phyloP scores from a whole-genome alignment of 2,113 vertebrate genomes.

The Tragelaphus scriptus region DNA sequence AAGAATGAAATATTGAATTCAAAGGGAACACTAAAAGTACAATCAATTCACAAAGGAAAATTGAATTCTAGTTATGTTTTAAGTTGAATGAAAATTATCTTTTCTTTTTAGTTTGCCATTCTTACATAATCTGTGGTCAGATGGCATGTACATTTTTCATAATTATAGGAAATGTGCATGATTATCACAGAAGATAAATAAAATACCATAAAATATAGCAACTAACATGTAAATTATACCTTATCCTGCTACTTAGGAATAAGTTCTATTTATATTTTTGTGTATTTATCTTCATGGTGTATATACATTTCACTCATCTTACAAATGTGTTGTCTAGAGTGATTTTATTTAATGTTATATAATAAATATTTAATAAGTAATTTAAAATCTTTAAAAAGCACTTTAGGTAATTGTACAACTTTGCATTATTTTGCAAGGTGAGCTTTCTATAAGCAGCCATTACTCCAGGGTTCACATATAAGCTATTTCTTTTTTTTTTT shows the following conservation, averaged over 20 bases:
- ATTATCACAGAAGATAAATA: not conserved
- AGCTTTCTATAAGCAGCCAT: not conserved
- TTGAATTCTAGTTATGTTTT: not conserved
- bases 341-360: not conserved
- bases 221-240: not conserved
- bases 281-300: not conserved
- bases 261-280: not conserved
- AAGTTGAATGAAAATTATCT: not conserved
- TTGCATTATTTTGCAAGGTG: not conserved
- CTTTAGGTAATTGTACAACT: not conserved
- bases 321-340: not conserved
- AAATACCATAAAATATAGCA: not conserved
- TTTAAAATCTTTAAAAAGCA: not conserved
- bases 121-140: not conserved
- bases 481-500: not conserved
- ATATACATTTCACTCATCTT: not conserved
- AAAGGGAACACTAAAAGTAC: not conserved
- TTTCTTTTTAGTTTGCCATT: not conserved
- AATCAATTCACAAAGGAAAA: not conserved
- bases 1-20: slow-evolving; percentile 18
- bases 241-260: not conserved
- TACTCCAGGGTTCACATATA: not conserved
- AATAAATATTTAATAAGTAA: not conserved
- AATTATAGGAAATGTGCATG: not conserved
- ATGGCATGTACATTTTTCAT: not conserved